Evolutionary conservation across 2,888 invertebrate genomes (phyloP).

Genomic region (Celastrina argiolus): DNA sequence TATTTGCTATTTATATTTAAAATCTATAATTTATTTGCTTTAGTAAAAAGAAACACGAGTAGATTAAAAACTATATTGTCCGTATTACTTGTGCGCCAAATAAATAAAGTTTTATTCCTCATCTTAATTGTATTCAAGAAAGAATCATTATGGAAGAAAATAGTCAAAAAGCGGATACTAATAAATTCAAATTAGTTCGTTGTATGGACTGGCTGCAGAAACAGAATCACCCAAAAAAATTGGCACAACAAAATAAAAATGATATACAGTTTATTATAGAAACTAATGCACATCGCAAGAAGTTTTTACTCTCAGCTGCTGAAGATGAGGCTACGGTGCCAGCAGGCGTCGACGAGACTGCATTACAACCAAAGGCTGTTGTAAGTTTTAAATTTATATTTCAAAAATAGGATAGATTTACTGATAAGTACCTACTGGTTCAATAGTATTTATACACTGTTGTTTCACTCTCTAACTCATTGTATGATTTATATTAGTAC

Average conservation of each 20-base stretch:
- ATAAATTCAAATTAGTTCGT: conserved; percentile 44
- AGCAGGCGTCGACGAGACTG: conserved; percentile 51
- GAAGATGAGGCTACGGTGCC: conserved; percentile 64
- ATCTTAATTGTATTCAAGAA: background rate
- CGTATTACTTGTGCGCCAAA: too few species aligned
- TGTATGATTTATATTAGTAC: too few species aligned
- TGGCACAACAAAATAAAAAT: conserved; percentile 56
- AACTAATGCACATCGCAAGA: conserved; percentile 59
- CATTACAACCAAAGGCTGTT: conserved; percentile 51
- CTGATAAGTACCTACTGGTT: too few species aligned
- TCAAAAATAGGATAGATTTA: too few species aligned
- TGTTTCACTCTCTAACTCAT: too few species aligned
- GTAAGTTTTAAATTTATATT: conserved; percentile 39
- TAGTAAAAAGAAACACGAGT: too few species aligned
- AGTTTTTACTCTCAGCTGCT: conserved; percentile 54
- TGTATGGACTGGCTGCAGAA: conserved; percentile 65
- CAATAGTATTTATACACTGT: too few species aligned
- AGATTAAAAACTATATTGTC: too few species aligned
- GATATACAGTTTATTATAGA: conserved; percentile 66
- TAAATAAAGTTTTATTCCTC: too few species aligned
- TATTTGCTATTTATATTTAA: too few species aligned
- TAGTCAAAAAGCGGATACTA: conserved; percentile 20
- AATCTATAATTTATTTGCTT: too few species aligned
- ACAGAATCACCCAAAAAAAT: conserved; percentile 58
- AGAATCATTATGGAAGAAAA: conserved; percentile 10